A percentile compares a stretch with the other conserved stretches of the same genome.
Conservation (phyloP, 2,888 invertebrate genomes). For the Salpingus planirostris region DNA sequence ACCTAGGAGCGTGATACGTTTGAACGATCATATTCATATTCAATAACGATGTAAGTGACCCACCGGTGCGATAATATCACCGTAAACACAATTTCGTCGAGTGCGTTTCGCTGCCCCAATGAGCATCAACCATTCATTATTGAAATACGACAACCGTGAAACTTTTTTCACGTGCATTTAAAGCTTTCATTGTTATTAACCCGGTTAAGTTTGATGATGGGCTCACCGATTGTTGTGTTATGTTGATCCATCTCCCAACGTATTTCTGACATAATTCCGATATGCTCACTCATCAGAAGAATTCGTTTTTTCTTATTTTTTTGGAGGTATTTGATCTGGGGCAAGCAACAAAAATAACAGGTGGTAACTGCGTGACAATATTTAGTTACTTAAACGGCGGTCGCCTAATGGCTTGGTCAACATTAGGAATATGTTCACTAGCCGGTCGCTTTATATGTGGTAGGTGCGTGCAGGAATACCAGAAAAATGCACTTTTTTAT, state of each 20-base stretch:
- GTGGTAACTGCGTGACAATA: slow-evolving; percentile 26
- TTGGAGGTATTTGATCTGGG: too few species aligned
- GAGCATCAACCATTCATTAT: slow-evolving; percentile 4
- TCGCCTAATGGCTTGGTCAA: slow-evolving; percentile 30
- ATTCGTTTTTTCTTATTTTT: too few species aligned
- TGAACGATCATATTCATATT: slow-evolving; percentile 27
- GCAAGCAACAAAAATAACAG: slow-evolving; percentile 25
- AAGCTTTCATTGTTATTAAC: too few species aligned
- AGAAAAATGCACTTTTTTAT: slow-evolving; percentile 10
- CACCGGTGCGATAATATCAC: slow-evolving; percentile 21
- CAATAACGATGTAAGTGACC: slow-evolving; percentile 24
- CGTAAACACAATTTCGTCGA: slow-evolving; percentile 12
- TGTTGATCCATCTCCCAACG: too few species aligned
- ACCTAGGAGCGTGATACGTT: too few species aligned
- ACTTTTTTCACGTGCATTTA: too few species aligned
- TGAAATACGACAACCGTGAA: too few species aligned
- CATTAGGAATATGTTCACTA: too few species aligned
- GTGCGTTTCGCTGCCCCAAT: slow-evolving; percentile 7
- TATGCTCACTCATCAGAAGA: too few species aligned
- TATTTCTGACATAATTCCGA: too few species aligned
- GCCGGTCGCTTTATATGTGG: slow-evolving; percentile 8
- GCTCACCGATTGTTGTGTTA: too few species aligned
- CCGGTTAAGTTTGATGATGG: too few species aligned
- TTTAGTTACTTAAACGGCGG: slow-evolving; percentile 27
- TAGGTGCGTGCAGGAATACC: slow-evolving; percentile 3